Conservation (phyloP, 2,888 invertebrate genomes). For the Phyllotreta striolata region DNA sequence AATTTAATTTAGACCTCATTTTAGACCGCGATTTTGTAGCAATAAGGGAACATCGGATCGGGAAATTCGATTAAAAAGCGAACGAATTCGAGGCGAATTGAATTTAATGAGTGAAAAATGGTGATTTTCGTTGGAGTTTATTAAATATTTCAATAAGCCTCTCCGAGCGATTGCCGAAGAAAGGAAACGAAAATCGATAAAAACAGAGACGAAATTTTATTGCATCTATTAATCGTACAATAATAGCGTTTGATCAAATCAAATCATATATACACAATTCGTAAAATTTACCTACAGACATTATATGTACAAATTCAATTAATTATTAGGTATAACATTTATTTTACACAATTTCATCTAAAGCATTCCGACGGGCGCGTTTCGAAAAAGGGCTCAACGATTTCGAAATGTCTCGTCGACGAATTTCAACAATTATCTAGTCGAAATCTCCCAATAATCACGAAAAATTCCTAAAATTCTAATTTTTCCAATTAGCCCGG, state of each 20-base stretch:
- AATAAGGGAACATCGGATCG: neutral
- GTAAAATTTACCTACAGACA: neutral
- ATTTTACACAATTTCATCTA: conserved; percentile 13
- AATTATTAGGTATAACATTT: conserved; percentile 6
- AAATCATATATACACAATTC: conserved; percentile 18
- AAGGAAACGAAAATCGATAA: neutral
- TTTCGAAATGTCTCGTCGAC: conserved; percentile 18
- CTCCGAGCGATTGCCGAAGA: neutral
- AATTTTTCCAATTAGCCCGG: neutral
- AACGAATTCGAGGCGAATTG: too few relatives aligned
- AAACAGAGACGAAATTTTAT: conserved; percentile 21
- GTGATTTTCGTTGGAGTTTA: neutral
- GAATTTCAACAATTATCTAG: neutral
- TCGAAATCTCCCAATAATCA: conserved; percentile 3
- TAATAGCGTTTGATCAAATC: conserved; percentile 16
- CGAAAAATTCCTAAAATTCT: neutral
- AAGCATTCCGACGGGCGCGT: conserved; percentile 6
- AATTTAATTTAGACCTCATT: too few relatives aligned
- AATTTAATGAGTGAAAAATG: too few relatives aligned
- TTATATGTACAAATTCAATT: conserved; percentile 17
- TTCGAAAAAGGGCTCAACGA: conserved; percentile 23
- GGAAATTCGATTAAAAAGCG: neutral
- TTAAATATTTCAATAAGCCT: conserved; percentile 1
- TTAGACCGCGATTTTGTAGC: too few relatives aligned
- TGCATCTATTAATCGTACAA: conserved; percentile 21